Evolutionary conservation across 2,888 invertebrate species (phyloP).

Genomic region (Nephrocerus scutellatus): DNA sequence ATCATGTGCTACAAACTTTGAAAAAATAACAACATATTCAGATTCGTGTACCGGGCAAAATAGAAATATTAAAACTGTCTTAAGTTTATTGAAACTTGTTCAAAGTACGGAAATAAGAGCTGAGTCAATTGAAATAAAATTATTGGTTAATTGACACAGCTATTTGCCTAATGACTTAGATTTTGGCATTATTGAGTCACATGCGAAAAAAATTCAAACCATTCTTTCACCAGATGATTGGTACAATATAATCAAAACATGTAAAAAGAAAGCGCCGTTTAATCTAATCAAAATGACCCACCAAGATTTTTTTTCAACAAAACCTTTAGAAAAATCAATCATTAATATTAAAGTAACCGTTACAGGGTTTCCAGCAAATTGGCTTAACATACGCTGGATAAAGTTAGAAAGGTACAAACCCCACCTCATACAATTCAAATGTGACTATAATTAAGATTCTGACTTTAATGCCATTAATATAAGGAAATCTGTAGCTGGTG

Average conservation of each 20-base stretch:
- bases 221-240: too few relatives aligned
- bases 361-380: conserved; percentile 22
- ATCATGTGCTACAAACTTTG: too few relatives aligned
- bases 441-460: conserved; percentile 24
- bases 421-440: conserved; percentile 25
- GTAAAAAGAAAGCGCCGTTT: conserved; percentile 24
- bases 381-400: conserved; percentile 10
- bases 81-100: too few relatives aligned
- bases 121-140: too few relatives aligned
- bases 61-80: conserved; percentile 8
- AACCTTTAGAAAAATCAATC: conserved; percentile 24
- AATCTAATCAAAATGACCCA: conserved; percentile 27
- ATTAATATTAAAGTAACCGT: conserved; percentile 25
- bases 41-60: conserved; percentile 13
- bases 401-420: conserved; percentile 20
- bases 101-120: too few relatives aligned
- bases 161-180: too few relatives aligned
- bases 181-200: too few relatives aligned
- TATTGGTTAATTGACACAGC: too few relatives aligned
- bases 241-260: too few relatives aligned
- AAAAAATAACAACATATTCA: conserved; percentile 15
- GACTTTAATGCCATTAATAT: conserved; percentile 26
- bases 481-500: conserved; percentile 21
- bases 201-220: too few relatives aligned
- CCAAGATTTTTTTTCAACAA: conserved; percentile 25